Evolutionary conservation across 2,888 invertebrate species (phyloP).

Genomic region (Drosophila planitibia): DNA sequence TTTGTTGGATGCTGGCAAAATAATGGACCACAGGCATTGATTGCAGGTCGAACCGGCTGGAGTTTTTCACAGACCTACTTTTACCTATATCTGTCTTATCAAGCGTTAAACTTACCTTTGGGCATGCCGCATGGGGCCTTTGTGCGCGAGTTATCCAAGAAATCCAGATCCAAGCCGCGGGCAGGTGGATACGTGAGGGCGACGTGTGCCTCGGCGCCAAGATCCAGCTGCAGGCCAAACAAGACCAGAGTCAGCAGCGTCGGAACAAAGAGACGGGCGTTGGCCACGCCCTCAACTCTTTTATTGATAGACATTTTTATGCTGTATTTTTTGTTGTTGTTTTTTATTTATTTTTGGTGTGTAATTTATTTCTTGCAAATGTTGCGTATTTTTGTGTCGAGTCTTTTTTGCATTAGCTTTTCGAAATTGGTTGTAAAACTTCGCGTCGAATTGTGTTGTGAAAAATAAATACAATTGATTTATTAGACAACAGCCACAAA

Average conservation of each 20-base stretch:
- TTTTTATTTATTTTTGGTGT: constrained; percentile 22
- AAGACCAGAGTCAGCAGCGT: constrained; percentile 39
- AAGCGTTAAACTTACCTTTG: constrained; percentile 89
- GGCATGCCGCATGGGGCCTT: constrained; percentile 98
- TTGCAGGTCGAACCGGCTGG: constrained; percentile 42
- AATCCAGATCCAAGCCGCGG: constrained; percentile 94
- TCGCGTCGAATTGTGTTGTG: constrained; percentile 15
- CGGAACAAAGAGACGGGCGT: constrained; percentile 9
- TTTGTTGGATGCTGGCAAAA: not conserved
- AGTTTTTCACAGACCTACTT: constrained; percentile 55
- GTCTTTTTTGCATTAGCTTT: constrained; percentile 25
- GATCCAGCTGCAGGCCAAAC: constrained; percentile 43
- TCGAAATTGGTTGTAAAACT: constrained; percentile 4
- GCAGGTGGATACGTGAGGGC: constrained; percentile 96
- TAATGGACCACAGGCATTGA: constrained; percentile 15
- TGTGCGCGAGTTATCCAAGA: constrained; percentile 95
- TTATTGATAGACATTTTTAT: constrained; percentile 60
- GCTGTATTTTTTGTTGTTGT: not conserved
- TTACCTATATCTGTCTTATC: constrained; percentile 16
- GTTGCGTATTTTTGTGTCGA: constrained; percentile 29
- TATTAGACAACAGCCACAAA: constrained; percentile 5
- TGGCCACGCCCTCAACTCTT: constrained; percentile 38
- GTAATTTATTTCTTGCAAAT: constrained; percentile 35
- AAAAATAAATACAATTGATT: constrained; percentile 22
- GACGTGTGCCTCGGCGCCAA: constrained; percentile 88